Percentiles rank a stretch among this genome's conserved stretches.
Evolutionary conservation across 1,140 invertebrate species (phyloP).

Genomic region (Drosophila tsacasi): DNA sequence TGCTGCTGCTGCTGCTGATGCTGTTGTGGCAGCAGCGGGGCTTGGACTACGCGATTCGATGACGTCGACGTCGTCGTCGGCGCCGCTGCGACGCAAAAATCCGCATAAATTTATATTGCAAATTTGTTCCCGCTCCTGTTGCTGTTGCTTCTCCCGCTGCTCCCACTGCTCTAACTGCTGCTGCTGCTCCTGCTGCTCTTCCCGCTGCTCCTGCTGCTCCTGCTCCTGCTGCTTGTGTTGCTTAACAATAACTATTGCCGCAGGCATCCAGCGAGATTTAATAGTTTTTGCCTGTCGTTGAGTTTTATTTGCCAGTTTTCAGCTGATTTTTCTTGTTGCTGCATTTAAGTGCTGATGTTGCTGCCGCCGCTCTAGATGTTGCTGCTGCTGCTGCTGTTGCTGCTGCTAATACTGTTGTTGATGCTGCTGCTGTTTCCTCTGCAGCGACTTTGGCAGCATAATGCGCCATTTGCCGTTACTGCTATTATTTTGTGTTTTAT

Average conservation of each 20-base stretch:
- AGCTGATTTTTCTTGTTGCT: slow-evolving; percentile 52
- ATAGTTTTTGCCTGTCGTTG: slow-evolving; percentile 55
- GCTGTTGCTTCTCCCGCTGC: slow-evolving; percentile 12
- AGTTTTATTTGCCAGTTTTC: slow-evolving; percentile 64
- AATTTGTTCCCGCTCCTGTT: slow-evolving; percentile 39
- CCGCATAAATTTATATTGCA: slow-evolving; percentile 67
- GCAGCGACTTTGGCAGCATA: slow-evolving; percentile 43
- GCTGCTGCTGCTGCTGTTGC: background rate
- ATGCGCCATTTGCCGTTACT: slow-evolving; percentile 43
- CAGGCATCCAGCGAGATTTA: slow-evolving; percentile 72
- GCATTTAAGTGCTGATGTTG: slow-evolving; percentile 59
- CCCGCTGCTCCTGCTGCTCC: slow-evolving; percentile 25
- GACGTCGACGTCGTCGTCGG: slow-evolving; percentile 44
- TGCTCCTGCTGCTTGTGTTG: slow-evolving; percentile 47
- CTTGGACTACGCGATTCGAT: slow-evolving; percentile 46
- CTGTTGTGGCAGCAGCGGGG: slow-evolving; percentile 33
- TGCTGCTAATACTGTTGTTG: slow-evolving; percentile 4
- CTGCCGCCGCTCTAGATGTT: slow-evolving; percentile 8
- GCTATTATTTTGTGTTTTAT: slow-evolving; percentile 42
- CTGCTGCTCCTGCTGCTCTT: slow-evolving; percentile 17
- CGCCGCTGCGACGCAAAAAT: slow-evolving; percentile 55
- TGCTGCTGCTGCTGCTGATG: slow-evolving; percentile 23
- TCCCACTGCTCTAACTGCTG: slow-evolving; percentile 3
- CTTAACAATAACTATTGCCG: slow-evolving; percentile 67
- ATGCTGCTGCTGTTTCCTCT: slow-evolving; percentile 1